A percentile compares a stretch with the other conserved stretches of the same genome.
Conservation (phyloP, 2,888 invertebrate species). For the Drosophila mimica region DNA sequence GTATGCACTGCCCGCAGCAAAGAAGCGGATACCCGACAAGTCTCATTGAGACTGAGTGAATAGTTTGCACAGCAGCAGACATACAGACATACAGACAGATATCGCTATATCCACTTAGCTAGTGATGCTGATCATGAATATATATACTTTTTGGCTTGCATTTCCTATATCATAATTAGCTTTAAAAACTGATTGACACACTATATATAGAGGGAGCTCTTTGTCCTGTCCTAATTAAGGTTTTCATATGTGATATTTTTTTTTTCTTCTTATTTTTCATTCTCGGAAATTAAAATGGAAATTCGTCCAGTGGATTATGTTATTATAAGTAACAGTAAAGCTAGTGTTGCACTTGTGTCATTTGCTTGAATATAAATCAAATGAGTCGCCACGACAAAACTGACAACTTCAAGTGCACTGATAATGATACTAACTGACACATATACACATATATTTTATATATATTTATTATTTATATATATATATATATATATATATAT, state of each 20-base stretch:
- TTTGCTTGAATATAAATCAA: background rate
- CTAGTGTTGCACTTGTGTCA: background rate
- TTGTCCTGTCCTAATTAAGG: background rate
- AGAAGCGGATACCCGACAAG: background rate
- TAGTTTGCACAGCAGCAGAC: no score
- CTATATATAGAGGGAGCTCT: background rate
- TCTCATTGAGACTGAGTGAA: no score
- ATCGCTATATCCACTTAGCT: no score
- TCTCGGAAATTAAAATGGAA: background rate
- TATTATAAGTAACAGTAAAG: background rate
- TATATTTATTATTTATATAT: background rate
- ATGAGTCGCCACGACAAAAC: slow-evolving; percentile 15
- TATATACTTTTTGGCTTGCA: background rate
- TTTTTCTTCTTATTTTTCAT: background rate
- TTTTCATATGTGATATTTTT: background rate
- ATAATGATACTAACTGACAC: slow-evolving; percentile 23
- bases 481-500: background rate
- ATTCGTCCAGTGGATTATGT: background rate
- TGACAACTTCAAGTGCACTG: slow-evolving; percentile 50
- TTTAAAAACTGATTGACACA: background rate
- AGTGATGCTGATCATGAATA: background rate
- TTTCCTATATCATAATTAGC: background rate
- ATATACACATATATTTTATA: background rate
- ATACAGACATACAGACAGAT: no score
- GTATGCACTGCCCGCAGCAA: no score